A percentile compares a stretch with the other conserved stretches of the same genome.
Conservation (phyloP, 2,888 invertebrate species). For the Spisula subtruncata region DNA sequence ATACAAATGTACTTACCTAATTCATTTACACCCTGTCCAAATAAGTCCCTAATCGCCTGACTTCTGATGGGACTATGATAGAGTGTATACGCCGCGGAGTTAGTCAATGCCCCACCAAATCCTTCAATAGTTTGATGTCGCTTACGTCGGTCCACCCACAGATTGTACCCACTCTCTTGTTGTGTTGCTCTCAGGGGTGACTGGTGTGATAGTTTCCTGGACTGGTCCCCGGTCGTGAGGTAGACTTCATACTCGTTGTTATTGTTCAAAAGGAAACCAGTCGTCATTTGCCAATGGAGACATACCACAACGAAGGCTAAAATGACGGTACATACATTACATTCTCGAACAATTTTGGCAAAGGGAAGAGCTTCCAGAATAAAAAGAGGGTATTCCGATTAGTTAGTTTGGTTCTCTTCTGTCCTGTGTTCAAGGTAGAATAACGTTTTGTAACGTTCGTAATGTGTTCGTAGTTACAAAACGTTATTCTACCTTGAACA, state of each 20-base stretch:
- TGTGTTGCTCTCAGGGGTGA: constrained; percentile 23
- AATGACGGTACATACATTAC: not conserved
- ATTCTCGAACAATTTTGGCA: too few species aligned
- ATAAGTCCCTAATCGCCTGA: constrained; percentile 70
- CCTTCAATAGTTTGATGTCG: constrained; percentile 69
- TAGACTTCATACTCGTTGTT: constrained; percentile 54
- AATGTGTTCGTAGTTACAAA: too few species aligned
- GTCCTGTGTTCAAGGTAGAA: too few species aligned
- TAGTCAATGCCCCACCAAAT: constrained; percentile 73
- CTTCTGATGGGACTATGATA: constrained; percentile 69
- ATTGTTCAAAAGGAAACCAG: constrained; percentile 20
- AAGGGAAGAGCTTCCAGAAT: too few species aligned
- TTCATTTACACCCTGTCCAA: constrained; percentile 64
- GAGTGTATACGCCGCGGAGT: constrained; percentile 73
- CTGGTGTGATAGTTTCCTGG: constrained; percentile 53
- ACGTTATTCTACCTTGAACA: too few species aligned
- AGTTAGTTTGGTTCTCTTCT: too few species aligned
- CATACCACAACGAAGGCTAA: not conserved
- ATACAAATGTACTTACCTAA: constrained; percentile 29
- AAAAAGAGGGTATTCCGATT: too few species aligned
- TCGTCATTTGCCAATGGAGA: not conserved
- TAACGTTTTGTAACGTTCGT: too few species aligned
- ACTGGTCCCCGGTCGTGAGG: constrained; percentile 69
- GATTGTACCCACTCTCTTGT: constrained; percentile 49
- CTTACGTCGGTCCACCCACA: constrained; percentile 66